phyloP scores from a whole-genome alignment of 2,888 invertebrate species.

The Uloborus plumipes region DNA sequence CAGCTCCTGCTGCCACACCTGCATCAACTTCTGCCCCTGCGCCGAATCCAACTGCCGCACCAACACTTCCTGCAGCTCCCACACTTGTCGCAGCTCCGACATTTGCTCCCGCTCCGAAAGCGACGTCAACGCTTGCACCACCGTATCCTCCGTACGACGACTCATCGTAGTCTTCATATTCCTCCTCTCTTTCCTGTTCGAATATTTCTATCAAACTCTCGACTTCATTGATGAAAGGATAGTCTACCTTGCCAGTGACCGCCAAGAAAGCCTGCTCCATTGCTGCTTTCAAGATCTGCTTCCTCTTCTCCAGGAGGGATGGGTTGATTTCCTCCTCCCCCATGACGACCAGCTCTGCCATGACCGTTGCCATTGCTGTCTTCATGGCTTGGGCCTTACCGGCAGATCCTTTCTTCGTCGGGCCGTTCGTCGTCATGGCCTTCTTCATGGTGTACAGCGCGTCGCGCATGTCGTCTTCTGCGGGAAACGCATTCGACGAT shows the following conservation, averaged over 20 bases:
- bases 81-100: not conserved
- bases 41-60: not conserved
- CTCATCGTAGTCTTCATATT: not conserved
- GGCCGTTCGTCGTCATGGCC: not conserved
- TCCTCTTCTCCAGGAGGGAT: not conserved
- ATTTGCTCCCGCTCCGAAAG: not conserved
- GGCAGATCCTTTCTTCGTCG: not conserved
- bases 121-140: not conserved
- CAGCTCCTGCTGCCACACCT: not conserved
- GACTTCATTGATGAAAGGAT: not conserved
- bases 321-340: not conserved
- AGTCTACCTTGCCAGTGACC: not conserved
- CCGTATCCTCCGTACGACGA: not conserved
- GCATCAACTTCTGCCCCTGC: not conserved
- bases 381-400: not conserved
- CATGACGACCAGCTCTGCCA: conserved; percentile 4
- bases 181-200: not conserved
- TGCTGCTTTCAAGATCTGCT: not conserved
- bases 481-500: not conserved
- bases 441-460: not conserved
- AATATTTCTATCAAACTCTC: conserved; percentile 1
- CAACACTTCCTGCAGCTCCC: not conserved
- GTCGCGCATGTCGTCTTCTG: not conserved
- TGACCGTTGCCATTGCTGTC: conserved; percentile 2
- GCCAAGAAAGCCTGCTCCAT: not conserved